Evolutionary conservation across 2,797 vertebrate species (phyloP), one percentile per base, ranked within the genome.

Genomic region (Rhadinocentrus ornatus): DNA sequence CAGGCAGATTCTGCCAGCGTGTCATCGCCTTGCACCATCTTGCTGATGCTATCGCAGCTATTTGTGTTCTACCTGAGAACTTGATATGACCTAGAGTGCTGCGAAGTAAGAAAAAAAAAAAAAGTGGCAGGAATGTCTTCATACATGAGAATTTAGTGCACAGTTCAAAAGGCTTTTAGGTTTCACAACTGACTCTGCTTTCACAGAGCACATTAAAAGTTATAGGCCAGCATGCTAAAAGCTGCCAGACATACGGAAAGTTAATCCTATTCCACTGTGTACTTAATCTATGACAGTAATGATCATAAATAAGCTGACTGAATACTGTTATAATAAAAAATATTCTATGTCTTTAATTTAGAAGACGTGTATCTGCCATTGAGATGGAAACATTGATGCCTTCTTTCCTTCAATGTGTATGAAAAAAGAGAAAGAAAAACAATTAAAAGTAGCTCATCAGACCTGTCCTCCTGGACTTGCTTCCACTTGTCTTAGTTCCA

Each of bases 21-120:
- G 88, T 94, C 92, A 94, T 93, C 86, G 85, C 90, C 89, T 93
- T 79, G 87, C 91, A 85, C 91, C 80, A 77, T 88, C 88, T 91
- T 91, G 92, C 92, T 65, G 76, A 90, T 84, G 86, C 78, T 83
- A 92, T 93, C 90, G 31, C 79, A 53, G 66, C 79, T 87, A 85
- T 90, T 88, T 87, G 85, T 87, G 73, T 88, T 92, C 89, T 91
- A 69, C 59, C 84, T 44, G 85, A 91, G 92, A 94, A 94, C 90
- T 89, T 80, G 88, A 93, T 93, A 86, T 93, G 92, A 93, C 89
- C 83, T 84, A 78, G 80, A 90, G 86, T 84, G 87, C 75, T 77
- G 59, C 58, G 76, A 77, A 62, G 79, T 35, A 76, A 77, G 60
- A 77, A 31, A 62, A 75, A 78, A 12, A 71, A 59, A 66, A 63